Conservation (phyloP, 92 coral and sea anemone genomes). For the Heliopora coerulea region DNA sequence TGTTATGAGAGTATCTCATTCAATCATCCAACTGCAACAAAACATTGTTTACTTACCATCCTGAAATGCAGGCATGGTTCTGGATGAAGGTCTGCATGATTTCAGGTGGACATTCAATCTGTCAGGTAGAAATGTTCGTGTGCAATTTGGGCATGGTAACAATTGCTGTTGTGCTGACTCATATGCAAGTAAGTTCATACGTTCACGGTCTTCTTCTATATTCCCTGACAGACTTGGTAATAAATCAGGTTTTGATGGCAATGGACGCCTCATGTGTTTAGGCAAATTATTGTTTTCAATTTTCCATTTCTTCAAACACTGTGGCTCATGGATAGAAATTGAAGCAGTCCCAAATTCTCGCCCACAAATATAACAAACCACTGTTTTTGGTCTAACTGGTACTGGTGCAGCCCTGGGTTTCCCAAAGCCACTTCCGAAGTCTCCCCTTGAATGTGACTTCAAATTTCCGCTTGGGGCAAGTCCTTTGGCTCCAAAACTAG, state of each 20-base stretch:
- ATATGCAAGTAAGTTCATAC: constrained; percentile 77
- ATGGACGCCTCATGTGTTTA: constrained; percentile 74
- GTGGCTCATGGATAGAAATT: constrained; percentile 95
- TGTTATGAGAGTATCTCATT: too few relatives aligned
- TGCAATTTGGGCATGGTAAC: constrained; percentile 87
- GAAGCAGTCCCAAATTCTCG: constrained; percentile 96
- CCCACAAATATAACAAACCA: constrained; percentile 96
- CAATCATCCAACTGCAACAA: too few relatives aligned
- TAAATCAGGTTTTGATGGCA: constrained; percentile 81
- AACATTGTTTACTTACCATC: constrained; percentile 39
- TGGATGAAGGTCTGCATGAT: constrained; percentile 73
- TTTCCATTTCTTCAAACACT: constrained; percentile 94
- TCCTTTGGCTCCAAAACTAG: constrained; percentile 46
- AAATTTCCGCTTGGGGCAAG: neutral
- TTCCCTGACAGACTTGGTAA: constrained; percentile 73
- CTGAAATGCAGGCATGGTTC: constrained; percentile 55
- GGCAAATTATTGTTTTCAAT: constrained; percentile 82
- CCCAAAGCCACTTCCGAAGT: constrained; percentile 53
- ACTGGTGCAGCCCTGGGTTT: constrained; percentile 54
- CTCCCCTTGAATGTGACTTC: constrained; percentile 46
- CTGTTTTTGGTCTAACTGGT: constrained; percentile 81
- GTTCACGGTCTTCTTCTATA: constrained; percentile 63
- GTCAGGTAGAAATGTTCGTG: constrained; percentile 93
- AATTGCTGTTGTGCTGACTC: constrained; percentile 83
- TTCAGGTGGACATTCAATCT: constrained; percentile 76